Base-by-base conservation (phyloP, 2,888 invertebrate species). In the Conomelus anceps region DNA sequence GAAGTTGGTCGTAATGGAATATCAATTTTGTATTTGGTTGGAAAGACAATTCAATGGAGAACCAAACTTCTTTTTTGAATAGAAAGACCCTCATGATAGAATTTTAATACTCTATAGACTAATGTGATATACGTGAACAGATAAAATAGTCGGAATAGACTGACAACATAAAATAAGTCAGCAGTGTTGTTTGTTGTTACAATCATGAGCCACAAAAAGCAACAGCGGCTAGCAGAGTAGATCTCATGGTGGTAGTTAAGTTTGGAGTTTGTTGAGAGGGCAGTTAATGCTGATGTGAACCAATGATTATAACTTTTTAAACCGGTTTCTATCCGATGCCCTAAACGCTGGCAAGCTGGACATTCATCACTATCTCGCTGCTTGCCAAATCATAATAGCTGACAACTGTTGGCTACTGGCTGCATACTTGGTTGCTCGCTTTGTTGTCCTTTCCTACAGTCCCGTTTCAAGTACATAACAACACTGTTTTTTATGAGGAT, bases 291-390 rank as follows among this genome's bases (percentile, higher is more conserved):
- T 24, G 86, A 86, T 23, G 86, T 86, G 26, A 29, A 86, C 86
- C 24, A 86, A 86, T 86, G 86, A 86, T 86, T 86, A 86, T 86
- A 24, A 86, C 23, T 86, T 86, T n/a, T 85, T n/a, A 86, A 86
- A 86, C 86, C 86, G 86, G 86, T 86, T 86, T 86, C n/a, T 63
- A 17, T 63, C n/a, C 63, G 63, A 63, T 63, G 63, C 63, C 63
- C 63, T 63, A 63, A 63, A 63, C 63, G 63, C 17, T 9, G 34
- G 34, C 17, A 17, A 17, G 13, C 63, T 63, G 63, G 63, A 63
- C 63, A 63, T 63, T n/a, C 63, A 63, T 34, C 34, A 34, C 34
- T 13, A 34, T 63, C 63, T n/a, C 63, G n/a, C 63, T n/a, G 63
- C 63, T 63, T 63, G 63, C 63, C 63, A 63, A 63, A 63, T 63